Base-by-base conservation (phyloP, 2,113 vertebrate species). In the Dromiciops gliroides region DNA sequence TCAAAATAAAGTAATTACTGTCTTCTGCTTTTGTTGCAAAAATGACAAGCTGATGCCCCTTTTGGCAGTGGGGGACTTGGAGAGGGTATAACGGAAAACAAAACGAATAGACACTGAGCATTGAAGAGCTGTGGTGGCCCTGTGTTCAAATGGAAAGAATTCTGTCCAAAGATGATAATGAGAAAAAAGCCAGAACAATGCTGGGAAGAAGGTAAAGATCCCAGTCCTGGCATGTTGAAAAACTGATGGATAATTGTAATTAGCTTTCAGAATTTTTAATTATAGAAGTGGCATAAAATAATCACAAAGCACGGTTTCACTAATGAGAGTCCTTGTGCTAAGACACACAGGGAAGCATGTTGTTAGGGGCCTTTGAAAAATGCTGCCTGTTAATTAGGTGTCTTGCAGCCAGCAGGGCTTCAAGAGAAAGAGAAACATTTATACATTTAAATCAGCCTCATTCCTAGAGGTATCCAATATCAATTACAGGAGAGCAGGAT, bases 231-330 rank as follows among this genome's bases (percentile, higher is more conserved):
- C 56, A 67, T 94, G 95, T 89, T 90, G 97, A 95, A 95, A 97
- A 95, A 93, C 97, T 97, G 98, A 98, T 97, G 98, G 98, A 98
- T 98, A 97, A 96, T 98, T 98, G 97, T 98, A 98, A 98, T 98
- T 98, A 98, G 98, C 97, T 98, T 98, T 98, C 96, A 94, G 98
- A 97, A 98, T 98, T 98, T 98, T 98, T 98, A 98, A 98, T 98
- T 98, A 98, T 98, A 98, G 98, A 97, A 98, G 95, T 91, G 95
- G 97, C 98, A 98, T 98, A 98, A 98, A 99, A 98, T 98, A 98
- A 98, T 98, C 98, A 98, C 97, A 98, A 97, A 94, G 97, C 97
- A 95, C 97, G 31, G 97, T 96, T 97, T 95, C 49, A 0, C 97
- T 98, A 98, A 98, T 98, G 98, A 98, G 98, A 97, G 97, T 95